Evolutionary conservation across 1,140 invertebrate genomes (phyloP).

Genomic region (Araneus ventricosus): DNA sequence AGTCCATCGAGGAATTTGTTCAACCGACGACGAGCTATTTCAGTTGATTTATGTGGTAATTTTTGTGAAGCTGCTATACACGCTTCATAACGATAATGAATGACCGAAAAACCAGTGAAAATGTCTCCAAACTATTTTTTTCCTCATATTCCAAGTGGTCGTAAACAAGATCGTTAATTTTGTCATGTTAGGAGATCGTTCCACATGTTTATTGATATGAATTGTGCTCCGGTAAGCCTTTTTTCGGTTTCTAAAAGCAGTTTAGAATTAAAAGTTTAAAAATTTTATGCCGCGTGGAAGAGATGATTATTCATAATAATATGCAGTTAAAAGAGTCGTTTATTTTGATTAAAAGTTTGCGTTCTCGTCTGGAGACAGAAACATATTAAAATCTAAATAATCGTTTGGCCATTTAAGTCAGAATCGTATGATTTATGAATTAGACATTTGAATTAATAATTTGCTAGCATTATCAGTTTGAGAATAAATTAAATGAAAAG

Average conservation of each 20-base stretch:
- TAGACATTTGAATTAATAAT: too few species aligned
- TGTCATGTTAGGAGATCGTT: background rate
- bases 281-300: background rate
- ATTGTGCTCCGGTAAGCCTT: background rate
- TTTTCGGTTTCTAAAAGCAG: background rate
- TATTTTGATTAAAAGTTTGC: background rate
- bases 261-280: background rate
- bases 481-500: too few species aligned
- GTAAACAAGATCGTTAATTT: slow-evolving; percentile 15
- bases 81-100: background rate
- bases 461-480: too few species aligned
- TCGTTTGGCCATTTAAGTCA: too few species aligned
- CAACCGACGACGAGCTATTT: background rate
- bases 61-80: background rate
- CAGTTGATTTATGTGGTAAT: background rate
- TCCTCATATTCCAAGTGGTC: background rate
- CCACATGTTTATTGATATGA: background rate
- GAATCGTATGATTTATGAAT: too few species aligned
- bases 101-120: background rate
- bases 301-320: background rate
- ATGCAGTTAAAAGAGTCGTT: background rate
- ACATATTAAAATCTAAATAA: too few species aligned
- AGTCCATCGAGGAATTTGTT: background rate
- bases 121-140: background rate
- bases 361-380: too few species aligned